phyloP scores from a whole-genome alignment of 1,140 invertebrate genomes.

The Drosophila orosa region DNA sequence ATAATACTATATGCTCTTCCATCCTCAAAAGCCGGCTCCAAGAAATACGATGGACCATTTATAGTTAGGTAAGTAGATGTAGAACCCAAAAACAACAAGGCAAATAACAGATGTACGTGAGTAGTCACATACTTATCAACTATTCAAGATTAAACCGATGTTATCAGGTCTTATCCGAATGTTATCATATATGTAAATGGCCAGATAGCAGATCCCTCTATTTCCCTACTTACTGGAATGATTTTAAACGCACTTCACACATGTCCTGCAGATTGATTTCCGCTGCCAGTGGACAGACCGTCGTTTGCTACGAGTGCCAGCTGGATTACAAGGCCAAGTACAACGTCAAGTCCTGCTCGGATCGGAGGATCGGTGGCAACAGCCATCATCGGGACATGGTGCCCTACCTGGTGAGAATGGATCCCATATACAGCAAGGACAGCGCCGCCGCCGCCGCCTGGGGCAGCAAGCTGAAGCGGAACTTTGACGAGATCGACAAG shows the following conservation, averaged over 20 bases:
- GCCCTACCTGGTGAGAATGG: slow-evolving; percentile 43
- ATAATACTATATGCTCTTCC: background rate
- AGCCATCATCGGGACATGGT: slow-evolving; percentile 28
- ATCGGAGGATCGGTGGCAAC: slow-evolving; percentile 21
- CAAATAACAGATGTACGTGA: slow-evolving; percentile 28
- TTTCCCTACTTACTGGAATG: background rate
- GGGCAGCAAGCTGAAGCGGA: slow-evolving; percentile 69
- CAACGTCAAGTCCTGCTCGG: slow-evolving; percentile 25
- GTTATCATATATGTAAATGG: slow-evolving; percentile 35
- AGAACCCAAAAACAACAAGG: slow-evolving; percentile 1
- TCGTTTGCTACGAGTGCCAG: slow-evolving; percentile 58
- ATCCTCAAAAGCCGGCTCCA: slow-evolving; percentile 40
- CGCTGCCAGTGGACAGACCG: slow-evolving; percentile 40
- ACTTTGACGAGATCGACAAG: slow-evolving; percentile 75
- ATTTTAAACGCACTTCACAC: background rate
- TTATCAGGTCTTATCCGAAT: slow-evolving; percentile 51
- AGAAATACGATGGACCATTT: slow-evolving; percentile 53
- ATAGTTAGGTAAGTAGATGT: slow-evolving; percentile 43
- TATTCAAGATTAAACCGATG: slow-evolving; percentile 39
- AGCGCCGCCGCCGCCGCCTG: slow-evolving; percentile 28
- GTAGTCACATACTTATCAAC: slow-evolving; percentile 33
- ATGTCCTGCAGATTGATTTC: slow-evolving; percentile 43
- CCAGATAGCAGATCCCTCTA: slow-evolving; percentile 30
- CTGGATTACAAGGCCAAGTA: slow-evolving; percentile 45
- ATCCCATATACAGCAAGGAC: slow-evolving; percentile 58